Percentiles rank a stretch among this genome's conserved stretches.
phyloP scores from a whole-genome alignment of 2,888 invertebrate species.

The Gasteruption jaculator region DNA sequence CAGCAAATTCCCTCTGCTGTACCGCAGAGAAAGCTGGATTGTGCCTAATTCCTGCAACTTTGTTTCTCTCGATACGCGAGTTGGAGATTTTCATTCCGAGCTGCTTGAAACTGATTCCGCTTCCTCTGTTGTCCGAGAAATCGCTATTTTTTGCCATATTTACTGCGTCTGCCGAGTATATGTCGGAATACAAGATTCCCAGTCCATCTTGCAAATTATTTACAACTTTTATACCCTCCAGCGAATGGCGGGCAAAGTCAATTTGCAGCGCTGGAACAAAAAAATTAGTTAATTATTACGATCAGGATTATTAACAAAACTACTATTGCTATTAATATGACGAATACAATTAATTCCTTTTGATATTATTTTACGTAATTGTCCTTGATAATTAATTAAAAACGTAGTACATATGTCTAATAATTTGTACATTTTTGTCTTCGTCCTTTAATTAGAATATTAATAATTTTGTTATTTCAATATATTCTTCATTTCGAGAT shows the following conservation, averaged over 20 bases:
- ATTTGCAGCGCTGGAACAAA: conserved; percentile 68
- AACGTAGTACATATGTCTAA: too few species aligned
- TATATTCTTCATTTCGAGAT: too few species aligned
- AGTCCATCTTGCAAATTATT: conserved; percentile 91
- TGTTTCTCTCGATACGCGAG: conserved; percentile 77
- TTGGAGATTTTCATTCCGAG: conserved; percentile 77
- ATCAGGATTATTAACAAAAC: neutral
- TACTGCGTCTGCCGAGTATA: conserved; percentile 78
- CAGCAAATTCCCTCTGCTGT: conserved; percentile 87
- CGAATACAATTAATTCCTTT: too few species aligned
- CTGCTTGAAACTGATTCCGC: conserved; percentile 86
- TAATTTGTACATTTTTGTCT: too few species aligned
- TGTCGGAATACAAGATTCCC: conserved; percentile 90
- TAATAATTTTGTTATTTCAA: too few species aligned
- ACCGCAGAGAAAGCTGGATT: conserved; percentile 80
- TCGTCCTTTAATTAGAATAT: too few species aligned
- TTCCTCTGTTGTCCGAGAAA: conserved; percentile 78
- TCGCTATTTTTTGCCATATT: conserved; percentile 81
- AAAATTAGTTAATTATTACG: neutral
- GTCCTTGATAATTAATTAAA: too few species aligned
- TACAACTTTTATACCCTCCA: conserved; percentile 75
- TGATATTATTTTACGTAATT: too few species aligned
- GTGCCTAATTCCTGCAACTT: conserved; percentile 84
- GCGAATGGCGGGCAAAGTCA: conserved; percentile 77
- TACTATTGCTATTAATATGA: too few species aligned